Evolutionary conservation across 1,140 invertebrate genomes (phyloP), one percentile per base, ranked within the genome.

Genomic region (Cotesia chilonis): DNA sequence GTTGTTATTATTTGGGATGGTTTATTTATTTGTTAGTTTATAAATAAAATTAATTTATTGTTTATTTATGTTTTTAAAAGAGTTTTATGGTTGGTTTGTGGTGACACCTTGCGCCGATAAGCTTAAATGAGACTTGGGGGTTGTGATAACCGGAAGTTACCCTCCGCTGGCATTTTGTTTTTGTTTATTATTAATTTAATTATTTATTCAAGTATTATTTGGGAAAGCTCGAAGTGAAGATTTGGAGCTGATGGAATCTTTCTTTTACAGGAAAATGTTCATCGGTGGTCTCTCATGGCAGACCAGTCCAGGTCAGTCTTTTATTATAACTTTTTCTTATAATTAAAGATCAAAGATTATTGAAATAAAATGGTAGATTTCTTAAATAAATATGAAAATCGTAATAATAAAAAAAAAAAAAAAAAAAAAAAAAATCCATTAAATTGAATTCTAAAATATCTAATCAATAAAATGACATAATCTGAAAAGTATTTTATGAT

Each of bases 211-310:
- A 55, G 12, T 55, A 12, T 55, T 55, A n/a, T 55, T 55, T 38
- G 35, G 2, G 2, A n/a, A 10, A 1, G 4, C 36, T n/a, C 37
- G n/a, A 35, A 35, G 51, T 10, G 28, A 54, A 14, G 37, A 64
- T 47, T 55, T 28, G 28, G 9, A 69, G 5, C 55, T 66, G n/a
- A 69, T 69, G 59, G 38, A 67, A 60, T 68, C 64, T 84, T 92
- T 89, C 88, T 90, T 85, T 94, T 95, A 79, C 91, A 98, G 96
- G 90, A 99, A 99, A 95, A 99, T 99, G 97, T 99, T 99, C 92
- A 97, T 99, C 90, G 98, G 98, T 84, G 98, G 98, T 81, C 92
- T 99, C 81, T 98, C 96, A 90, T 99, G 97, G 96, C 97, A 99
- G 90, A 99, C 98, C 82, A 98, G 96, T 92, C 96, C 97, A 93